phyloP scores from a whole-genome alignment of 2,797 vertebrate species.

The Corythornis leucogaster region DNA sequence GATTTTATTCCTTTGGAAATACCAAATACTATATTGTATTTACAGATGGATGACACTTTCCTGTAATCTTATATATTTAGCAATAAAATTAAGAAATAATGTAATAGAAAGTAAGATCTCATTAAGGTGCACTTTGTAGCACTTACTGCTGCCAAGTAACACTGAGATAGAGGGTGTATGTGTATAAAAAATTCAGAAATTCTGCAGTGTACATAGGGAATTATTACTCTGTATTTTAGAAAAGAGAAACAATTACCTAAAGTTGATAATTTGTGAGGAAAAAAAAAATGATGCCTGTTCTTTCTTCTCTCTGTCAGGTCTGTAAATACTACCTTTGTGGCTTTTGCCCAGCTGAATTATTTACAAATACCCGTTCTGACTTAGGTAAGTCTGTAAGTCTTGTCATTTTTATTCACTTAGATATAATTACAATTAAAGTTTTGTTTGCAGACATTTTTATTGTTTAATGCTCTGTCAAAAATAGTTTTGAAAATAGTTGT shows the following conservation, averaged over 20 bases:
- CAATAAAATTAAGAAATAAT: not conserved
- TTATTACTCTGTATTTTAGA: not conserved
- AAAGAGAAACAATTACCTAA: not conserved
- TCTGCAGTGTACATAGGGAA: not conserved
- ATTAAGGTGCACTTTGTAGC: not conserved
- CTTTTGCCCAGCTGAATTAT: constrained; percentile 97
- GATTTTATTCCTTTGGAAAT: not conserved
- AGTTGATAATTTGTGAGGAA: not conserved
- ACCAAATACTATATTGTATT: not conserved
- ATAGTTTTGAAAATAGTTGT: not conserved
- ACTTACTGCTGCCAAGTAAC: not conserved
- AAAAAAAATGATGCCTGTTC: constrained; percentile 35
- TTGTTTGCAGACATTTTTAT: not conserved
- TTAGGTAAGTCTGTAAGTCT: constrained; percentile 85
- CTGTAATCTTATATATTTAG: not conserved
- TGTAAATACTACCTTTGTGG: constrained; percentile 98
- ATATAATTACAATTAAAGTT: not conserved
- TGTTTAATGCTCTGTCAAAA: not conserved
- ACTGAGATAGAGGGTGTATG: not conserved
- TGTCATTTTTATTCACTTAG: not conserved
- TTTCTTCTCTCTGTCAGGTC: constrained; percentile 79
- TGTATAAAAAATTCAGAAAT: not conserved
- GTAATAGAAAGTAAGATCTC: not conserved
- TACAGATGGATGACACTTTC: not conserved
- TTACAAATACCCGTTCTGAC: constrained; percentile 98